These are phyloP conservation scores for Hypothenemus hampei DNA, from an alignment of 1,140 invertebrate genomes.

Conservation along the genomic window DNA sequence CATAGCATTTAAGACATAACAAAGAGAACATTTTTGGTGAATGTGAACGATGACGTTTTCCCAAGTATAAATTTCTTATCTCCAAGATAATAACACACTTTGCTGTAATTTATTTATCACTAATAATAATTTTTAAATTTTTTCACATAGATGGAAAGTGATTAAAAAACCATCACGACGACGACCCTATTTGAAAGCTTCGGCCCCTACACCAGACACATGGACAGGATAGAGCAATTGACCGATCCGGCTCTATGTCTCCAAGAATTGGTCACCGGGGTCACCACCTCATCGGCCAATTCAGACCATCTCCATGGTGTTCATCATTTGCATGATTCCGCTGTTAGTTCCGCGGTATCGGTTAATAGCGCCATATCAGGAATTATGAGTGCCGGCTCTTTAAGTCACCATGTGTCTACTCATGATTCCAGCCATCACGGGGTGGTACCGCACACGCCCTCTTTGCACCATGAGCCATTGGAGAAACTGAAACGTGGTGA, in stretches of 20 bases:
- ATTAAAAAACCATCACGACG: slow-evolving; percentile 12
- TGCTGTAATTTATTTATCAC: no score
- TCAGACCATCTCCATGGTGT: slow-evolving; percentile 52
- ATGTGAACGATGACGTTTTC: no score
- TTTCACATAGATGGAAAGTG: no score
- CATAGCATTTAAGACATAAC: no score
- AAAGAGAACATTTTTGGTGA: no score
- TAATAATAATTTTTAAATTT: no score
- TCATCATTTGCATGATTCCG: slow-evolving; percentile 57
- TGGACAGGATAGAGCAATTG: slow-evolving; percentile 57
- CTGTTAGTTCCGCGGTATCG: slow-evolving; percentile 57
- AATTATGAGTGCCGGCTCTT: slow-evolving; percentile 57
- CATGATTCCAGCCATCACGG: slow-evolving; percentile 45
- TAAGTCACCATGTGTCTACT: slow-evolving; percentile 48
- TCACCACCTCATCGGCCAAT: slow-evolving; percentile 45
- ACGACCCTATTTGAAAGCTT: slow-evolving; percentile 12
- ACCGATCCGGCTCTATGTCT: slow-evolving; percentile 63
- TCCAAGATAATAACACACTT: no score
- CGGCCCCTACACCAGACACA: slow-evolving; percentile 20
- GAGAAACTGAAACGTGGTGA: slow-evolving; percentile 80
- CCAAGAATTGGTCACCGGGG: slow-evolving; percentile 62
- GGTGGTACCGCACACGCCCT: slow-evolving; percentile 49
- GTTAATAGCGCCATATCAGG: slow-evolving; percentile 62
- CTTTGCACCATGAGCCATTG: slow-evolving; percentile 67
- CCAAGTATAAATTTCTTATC: no score